These are phyloP conservation scores for Labrus mixtus DNA, from an alignment of 2,113 vertebrate genomes.

Conservation along the genomic window DNA sequence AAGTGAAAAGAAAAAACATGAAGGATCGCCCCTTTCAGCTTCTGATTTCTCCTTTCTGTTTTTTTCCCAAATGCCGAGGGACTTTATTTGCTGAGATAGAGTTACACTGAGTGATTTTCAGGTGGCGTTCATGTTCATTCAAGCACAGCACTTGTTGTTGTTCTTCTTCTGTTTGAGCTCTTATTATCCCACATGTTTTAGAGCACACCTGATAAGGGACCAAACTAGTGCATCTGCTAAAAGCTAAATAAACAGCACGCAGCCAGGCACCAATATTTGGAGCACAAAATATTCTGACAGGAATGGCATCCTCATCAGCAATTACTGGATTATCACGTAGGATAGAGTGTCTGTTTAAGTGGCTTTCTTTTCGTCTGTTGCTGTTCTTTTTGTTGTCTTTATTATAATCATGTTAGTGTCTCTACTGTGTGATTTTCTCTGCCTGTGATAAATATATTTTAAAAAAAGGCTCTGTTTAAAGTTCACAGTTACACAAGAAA, in stretches of 20 bases:
- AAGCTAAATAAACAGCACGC: slow-evolving; percentile 25
- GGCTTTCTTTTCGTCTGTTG: too few species aligned
- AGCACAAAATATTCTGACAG: slow-evolving; percentile 15
- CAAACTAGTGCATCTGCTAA: slow-evolving; percentile 21
- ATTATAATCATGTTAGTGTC: too few species aligned
- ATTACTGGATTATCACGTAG: slow-evolving; percentile 25
- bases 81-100: too few species aligned
- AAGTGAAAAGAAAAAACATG: neutral
- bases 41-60: neutral
- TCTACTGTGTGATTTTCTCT: too few species aligned
- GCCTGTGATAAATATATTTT: too few species aligned
- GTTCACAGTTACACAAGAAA: slow-evolving; percentile 27
- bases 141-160: neutral
- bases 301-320: slow-evolving; percentile 47
- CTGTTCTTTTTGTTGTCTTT: too few species aligned
- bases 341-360: neutral
- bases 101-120: too few species aligned
- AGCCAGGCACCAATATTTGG: slow-evolving; percentile 1
- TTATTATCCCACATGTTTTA: slow-evolving; percentile 1
- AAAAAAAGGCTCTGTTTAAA: slow-evolving; percentile 4
- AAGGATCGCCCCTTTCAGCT: neutral
- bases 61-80: too few species aligned
- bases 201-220: slow-evolving; percentile 1
- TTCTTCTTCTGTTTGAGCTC: neutral
- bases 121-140: neutral